phyloP scores from a whole-genome alignment of 2,888 invertebrate species.

The Rhabditophanes sp. region DNA sequence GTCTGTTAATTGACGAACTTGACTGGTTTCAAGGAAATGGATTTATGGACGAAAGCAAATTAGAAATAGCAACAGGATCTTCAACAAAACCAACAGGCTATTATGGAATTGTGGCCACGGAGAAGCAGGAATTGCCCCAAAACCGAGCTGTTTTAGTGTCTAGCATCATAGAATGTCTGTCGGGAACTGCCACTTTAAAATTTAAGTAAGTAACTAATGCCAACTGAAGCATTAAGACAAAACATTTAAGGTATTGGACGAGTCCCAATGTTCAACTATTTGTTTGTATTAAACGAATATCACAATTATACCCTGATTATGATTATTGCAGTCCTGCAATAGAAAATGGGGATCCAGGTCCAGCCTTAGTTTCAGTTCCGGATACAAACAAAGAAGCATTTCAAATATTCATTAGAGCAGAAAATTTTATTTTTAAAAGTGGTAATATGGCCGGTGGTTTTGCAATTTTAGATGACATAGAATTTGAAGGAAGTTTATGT shows the following conservation, averaged over 20 bases:
- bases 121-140: slow-evolving; percentile 23
- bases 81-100: no score
- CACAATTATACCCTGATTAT: slow-evolving; percentile 26
- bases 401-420: slow-evolving; percentile 36
- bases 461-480: slow-evolving; percentile 39
- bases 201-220: neutral
- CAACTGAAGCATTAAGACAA: neutral
- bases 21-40: slow-evolving; percentile 40
- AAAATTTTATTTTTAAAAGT: slow-evolving; percentile 35
- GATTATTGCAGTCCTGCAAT: slow-evolving; percentile 35
- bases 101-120: slow-evolving; percentile 37
- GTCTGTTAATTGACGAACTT: slow-evolving; percentile 35
- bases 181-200: slow-evolving; percentile 15
- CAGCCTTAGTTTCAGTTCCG: slow-evolving; percentile 33
- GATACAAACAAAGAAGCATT: slow-evolving; percentile 26
- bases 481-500: slow-evolving; percentile 37
- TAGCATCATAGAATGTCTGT: slow-evolving; percentile 26
- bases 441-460: slow-evolving; percentile 37
- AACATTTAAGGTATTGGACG: slow-evolving; percentile 37
- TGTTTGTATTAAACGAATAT: slow-evolving; percentile 27
- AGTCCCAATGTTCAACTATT: slow-evolving; percentile 33
- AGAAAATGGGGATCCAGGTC: slow-evolving; percentile 40
- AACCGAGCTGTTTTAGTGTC: slow-evolving; percentile 35
- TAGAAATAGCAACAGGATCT: no score
- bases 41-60: slow-evolving; percentile 26